phyloP scores from a whole-genome alignment of 2,797 vertebrate species.

The Echiichthys vipera region DNA sequence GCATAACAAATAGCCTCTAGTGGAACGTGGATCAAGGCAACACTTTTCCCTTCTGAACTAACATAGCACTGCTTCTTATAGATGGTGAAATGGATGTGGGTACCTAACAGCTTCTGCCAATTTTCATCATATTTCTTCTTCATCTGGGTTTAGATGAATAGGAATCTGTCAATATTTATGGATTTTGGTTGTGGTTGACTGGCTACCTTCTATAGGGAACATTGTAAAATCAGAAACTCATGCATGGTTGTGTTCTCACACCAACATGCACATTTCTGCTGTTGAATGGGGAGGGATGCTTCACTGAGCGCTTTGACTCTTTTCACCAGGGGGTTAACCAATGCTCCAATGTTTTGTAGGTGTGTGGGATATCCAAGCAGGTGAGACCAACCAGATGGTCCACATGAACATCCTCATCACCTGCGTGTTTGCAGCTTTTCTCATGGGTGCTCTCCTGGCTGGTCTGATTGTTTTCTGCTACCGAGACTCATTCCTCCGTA shows the following conservation, averaged over 20 bases:
- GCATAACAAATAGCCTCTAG: constrained; percentile 56
- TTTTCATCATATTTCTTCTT: constrained; percentile 61
- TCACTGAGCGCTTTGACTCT: constrained; percentile 23
- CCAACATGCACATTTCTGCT: constrained; percentile 64
- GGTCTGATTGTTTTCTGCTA: constrained; percentile 98
- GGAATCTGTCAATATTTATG: constrained; percentile 39
- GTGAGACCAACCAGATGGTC: constrained; percentile 97
- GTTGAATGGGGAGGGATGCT: constrained; percentile 24
- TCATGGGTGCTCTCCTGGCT: constrained; percentile 95
- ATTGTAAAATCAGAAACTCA: constrained; percentile 60
- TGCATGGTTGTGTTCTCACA: constrained; percentile 69
- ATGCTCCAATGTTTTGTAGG: constrained; percentile 86
- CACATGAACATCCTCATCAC: constrained; percentile 99
- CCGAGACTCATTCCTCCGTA: constrained; percentile 92
- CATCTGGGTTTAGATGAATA: constrained; percentile 52
- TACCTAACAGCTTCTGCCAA: constrained; percentile 67
- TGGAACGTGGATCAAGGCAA: constrained; percentile 55
- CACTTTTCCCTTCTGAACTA: constrained; percentile 62
- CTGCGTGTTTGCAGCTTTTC: constrained; percentile 96
- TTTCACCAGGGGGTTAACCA: constrained; percentile 53
- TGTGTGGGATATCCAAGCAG: constrained; percentile 95
- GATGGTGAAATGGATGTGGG: constrained; percentile 69
- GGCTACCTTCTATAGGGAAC: constrained; percentile 39
- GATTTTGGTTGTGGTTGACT: constrained; percentile 37
- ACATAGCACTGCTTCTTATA: constrained; percentile 62